Evolutionary conservation across 2,888 invertebrate genomes (phyloP).

Genomic region (Mylabris sibirica): DNA sequence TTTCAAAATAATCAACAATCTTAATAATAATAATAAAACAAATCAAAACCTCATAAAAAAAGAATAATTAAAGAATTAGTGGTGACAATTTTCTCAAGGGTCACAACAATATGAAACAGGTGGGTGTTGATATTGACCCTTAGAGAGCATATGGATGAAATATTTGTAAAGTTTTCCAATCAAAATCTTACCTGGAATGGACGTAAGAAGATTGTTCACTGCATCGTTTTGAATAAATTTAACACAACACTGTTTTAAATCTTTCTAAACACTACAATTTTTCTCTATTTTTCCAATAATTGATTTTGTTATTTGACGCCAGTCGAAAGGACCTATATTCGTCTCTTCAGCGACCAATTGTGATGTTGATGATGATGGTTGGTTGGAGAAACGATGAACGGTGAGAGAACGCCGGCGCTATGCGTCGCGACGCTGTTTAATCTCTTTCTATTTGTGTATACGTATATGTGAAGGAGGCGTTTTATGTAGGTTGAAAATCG

Average conservation of each 20-base stretch:
- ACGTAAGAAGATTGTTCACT: slow-evolving; percentile 41
- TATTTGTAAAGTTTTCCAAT: background rate
- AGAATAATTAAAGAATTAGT: too few relatives aligned
- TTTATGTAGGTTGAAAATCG: slow-evolving; percentile 55
- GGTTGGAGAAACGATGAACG: slow-evolving; percentile 22
- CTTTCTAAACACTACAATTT: background rate
- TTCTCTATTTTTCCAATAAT: background rate
- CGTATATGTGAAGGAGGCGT: slow-evolving; percentile 51
- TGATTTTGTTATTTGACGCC: background rate
- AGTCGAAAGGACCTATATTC: background rate
- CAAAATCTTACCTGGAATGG: slow-evolving; percentile 33
- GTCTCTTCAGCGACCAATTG: slow-evolving; percentile 35
- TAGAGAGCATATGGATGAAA: background rate
- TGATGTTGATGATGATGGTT: slow-evolving; percentile 36
- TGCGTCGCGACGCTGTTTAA: slow-evolving; percentile 17
- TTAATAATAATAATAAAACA: background rate
- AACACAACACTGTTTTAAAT: background rate
- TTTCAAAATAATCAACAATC: slow-evolving; percentile 9
- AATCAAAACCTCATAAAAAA: background rate
- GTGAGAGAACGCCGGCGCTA: slow-evolving; percentile 47
- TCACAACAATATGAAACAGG: slow-evolving; percentile 45
- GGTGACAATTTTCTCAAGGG: too few relatives aligned
- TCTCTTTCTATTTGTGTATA: slow-evolving; percentile 16
- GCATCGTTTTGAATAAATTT: slow-evolving; percentile 41
- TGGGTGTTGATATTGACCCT: slow-evolving; percentile 43